phyloP scores from a whole-genome alignment of 2,113 vertebrate genomes.

The Hiodon alosoides region DNA sequence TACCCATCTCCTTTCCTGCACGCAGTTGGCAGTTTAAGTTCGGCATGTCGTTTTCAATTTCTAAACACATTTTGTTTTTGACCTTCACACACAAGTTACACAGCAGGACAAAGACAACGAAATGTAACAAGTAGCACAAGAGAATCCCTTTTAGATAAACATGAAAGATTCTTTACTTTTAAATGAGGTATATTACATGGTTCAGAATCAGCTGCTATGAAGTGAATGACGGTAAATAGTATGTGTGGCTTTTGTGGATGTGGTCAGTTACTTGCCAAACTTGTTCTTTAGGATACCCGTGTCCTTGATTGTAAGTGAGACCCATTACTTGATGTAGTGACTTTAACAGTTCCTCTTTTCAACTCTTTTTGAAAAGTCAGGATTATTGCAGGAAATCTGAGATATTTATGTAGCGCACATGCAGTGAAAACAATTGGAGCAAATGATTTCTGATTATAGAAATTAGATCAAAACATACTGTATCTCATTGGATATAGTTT shows the following conservation, averaged over 20 bases:
- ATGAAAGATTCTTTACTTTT: constrained; percentile 28
- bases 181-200: constrained; percentile 25
- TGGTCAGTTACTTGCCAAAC: constrained; percentile 47
- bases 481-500: not conserved
- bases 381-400: not conserved
- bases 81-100: constrained; percentile 18
- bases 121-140: constrained; percentile 10
- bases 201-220: constrained; percentile 38
- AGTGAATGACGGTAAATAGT: constrained; percentile 26
- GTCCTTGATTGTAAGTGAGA: constrained; percentile 58
- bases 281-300: constrained; percentile 58
- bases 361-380: constrained; percentile 41
- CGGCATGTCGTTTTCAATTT: constrained; percentile 20
- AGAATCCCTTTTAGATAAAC: constrained; percentile 22
- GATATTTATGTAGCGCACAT: not conserved
- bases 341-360: constrained; percentile 59
- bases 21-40: constrained; percentile 19
- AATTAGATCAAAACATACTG: not conserved
- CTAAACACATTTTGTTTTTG: constrained; percentile 15
- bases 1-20: too few relatives aligned
- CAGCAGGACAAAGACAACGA: constrained; percentile 38
- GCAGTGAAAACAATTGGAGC: not conserved
- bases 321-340: constrained; percentile 64
- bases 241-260: constrained; percentile 17
- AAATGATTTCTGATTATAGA: not conserved